phyloP scores from a whole-genome alignment of 2,113 vertebrate genomes.

The Alces alces region DNA sequence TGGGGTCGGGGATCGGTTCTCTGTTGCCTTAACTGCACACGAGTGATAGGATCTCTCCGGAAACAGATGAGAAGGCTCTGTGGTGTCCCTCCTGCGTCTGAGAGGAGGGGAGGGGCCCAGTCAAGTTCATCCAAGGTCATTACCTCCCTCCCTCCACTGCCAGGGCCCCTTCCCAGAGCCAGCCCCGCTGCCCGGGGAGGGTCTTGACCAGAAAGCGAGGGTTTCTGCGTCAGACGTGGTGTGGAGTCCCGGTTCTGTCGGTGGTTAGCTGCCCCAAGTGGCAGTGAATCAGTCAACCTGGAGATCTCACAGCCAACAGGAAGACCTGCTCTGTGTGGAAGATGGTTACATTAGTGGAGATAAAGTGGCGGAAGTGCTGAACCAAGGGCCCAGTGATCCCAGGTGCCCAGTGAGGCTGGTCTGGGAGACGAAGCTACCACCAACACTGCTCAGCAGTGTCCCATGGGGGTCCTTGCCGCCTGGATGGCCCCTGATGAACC shows the following conservation, averaged over 20 bases:
- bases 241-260: background rate
- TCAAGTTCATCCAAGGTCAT: background rate
- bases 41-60: background rate
- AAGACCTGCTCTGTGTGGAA: background rate
- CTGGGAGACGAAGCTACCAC: background rate
- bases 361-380: accelerated
- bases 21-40: too few relatives aligned
- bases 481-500: background rate
- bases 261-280: accelerated
- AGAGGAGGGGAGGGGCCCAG: background rate
- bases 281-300: background rate
- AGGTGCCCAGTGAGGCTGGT: accelerated
- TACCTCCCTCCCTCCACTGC: background rate
- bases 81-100: background rate
- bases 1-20: background rate
- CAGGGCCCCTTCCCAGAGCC: background rate
- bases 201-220: background rate
- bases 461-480: background rate
- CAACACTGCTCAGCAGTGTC: background rate
- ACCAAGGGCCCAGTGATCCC: background rate
- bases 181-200: background rate
- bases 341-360: accelerated
- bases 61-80: background rate
- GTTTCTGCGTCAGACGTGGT: background rate
- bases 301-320: too few relatives aligned